These are phyloP conservation scores for Chloropsis hardwickii DNA, from an alignment of 2,113 vertebrate genomes.

Conservation along the genomic window DNA sequence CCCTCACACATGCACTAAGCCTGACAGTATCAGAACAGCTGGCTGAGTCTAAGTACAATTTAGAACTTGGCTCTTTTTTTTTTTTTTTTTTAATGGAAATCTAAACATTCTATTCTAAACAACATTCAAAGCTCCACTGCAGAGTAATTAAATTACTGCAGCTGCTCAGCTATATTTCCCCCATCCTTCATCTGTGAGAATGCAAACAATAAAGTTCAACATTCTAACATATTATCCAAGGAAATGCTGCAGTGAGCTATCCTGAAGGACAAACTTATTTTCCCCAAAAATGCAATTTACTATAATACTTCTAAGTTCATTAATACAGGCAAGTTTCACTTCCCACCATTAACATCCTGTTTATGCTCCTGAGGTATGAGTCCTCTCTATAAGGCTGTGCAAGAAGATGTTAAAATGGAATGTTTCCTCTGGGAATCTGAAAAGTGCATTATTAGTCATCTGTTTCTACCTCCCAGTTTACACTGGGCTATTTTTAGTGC, in stretches of 20 bases:
- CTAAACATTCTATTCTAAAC: neutral
- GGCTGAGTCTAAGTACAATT: neutral
- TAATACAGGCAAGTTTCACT: neutral
- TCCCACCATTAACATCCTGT: neutral
- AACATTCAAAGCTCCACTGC: neutral
- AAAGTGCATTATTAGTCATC: neutral
- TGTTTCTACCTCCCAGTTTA: neutral
- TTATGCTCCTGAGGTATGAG: neutral
- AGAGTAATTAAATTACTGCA: neutral
- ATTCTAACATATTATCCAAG: neutral
- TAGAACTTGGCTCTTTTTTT: neutral
- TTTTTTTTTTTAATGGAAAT: neutral
- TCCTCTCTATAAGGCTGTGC: neutral
- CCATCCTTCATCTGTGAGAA: neutral
- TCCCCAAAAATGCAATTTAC: neutral
- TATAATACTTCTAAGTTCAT: neutral
- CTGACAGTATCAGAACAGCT: neutral
- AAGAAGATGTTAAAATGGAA: neutral
- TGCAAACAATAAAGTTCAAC: neutral
- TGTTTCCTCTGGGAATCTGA: neutral
- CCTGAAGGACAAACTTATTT: neutral
- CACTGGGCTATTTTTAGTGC: neutral
- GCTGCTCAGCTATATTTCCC: neutral
- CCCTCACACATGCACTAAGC: neutral
- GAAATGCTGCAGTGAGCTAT: neutral